These are phyloP conservation scores for Hyalella azteca DNA, from an alignment of 2,888 invertebrate species.

Conservation along the genomic window DNA sequence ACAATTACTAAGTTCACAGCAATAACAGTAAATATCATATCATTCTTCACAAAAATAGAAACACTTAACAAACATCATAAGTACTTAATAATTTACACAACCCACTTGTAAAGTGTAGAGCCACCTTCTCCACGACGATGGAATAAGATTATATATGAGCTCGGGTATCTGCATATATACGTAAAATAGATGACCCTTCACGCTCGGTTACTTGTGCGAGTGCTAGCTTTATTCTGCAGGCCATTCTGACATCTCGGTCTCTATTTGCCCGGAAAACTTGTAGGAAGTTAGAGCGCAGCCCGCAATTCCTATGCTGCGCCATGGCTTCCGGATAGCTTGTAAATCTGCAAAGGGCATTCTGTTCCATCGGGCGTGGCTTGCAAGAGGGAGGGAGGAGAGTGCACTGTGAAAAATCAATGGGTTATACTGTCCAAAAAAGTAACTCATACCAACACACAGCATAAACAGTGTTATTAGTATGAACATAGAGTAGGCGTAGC, in stretches of 20 bases:
- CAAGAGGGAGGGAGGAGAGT: not conserved
- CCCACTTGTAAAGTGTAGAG: not conserved
- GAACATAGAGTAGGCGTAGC: too few relatives aligned
- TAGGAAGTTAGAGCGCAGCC: constrained; percentile 4
- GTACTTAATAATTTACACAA: not conserved
- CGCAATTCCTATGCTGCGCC: constrained; percentile 14
- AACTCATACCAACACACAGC: too few relatives aligned
- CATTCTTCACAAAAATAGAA: not conserved
- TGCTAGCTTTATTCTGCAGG: not conserved
- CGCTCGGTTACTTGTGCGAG: constrained; percentile 18
- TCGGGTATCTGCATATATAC: too few relatives aligned
- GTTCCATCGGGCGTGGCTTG: not conserved
- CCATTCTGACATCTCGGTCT: constrained; percentile 15
- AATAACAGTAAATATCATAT: not conserved
- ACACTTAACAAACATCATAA: not conserved
- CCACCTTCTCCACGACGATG: not conserved
- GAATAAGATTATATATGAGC: not conserved
- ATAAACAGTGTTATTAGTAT: too few relatives aligned
- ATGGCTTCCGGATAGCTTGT: not conserved
- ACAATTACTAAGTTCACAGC: too few relatives aligned
- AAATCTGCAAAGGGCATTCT: not conserved
- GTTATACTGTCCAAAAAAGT: too few relatives aligned
- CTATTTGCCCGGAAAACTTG: constrained; percentile 20
- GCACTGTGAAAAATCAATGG: not conserved
- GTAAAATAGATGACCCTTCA: not conserved